phyloP scores from a whole-genome alignment of 2,888 invertebrate species.

The Agrotis clavis region DNA sequence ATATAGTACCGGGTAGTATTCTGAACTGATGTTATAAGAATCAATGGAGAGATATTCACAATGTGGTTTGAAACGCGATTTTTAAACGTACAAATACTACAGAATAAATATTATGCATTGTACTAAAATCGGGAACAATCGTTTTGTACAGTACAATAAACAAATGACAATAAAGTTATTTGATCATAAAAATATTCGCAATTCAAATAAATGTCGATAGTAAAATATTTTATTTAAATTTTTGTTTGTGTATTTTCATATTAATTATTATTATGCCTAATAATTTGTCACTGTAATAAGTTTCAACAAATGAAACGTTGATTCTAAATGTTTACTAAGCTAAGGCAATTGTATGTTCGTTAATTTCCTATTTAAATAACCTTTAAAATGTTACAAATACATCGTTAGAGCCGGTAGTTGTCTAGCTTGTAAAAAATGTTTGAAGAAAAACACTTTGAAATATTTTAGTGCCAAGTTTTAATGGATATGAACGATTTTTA shows the following conservation, averaged over 20 bases:
- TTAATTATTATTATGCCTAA: too few relatives aligned
- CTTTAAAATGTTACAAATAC: too few relatives aligned
- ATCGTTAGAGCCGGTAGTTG: too few relatives aligned
- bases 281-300: too few relatives aligned
- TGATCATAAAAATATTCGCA: neutral
- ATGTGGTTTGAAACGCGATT: slow-evolving; percentile 14
- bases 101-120: neutral
- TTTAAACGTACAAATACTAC: neutral
- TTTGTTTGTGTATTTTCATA: too few relatives aligned
- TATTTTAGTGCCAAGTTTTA: too few relatives aligned
- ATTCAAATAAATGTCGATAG: neutral
- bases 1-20: slow-evolving; percentile 31
- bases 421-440: too few relatives aligned
- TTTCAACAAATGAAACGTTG: too few relatives aligned
- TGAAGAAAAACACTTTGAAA: too few relatives aligned
- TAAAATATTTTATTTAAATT: too few relatives aligned
- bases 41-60: slow-evolving; percentile 13
- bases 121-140: neutral
- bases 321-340: neutral
- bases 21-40: slow-evolving; percentile 23
- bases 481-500: too few relatives aligned
- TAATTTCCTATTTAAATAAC: neutral
- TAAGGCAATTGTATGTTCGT: neutral
- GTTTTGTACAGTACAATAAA: neutral
- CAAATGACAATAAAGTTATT: neutral